Evolutionary conservation across 1,140 invertebrate species (phyloP), one percentile per base, ranked within the genome.

Genomic region (Drosophila triauraria): DNA sequence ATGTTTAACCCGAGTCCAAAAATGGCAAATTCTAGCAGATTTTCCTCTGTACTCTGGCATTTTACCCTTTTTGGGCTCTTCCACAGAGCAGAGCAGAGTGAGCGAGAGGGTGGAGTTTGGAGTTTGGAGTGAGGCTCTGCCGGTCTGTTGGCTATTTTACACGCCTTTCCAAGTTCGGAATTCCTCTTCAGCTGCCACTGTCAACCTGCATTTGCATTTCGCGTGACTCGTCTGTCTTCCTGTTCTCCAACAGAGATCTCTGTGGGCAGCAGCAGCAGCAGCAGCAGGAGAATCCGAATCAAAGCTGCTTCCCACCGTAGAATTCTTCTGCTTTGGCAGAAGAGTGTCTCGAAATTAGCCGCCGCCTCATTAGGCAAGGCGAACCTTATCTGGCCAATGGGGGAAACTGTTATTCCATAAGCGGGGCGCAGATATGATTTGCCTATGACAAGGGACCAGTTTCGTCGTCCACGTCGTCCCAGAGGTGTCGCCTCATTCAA

Each of bases 11-110:
- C 35, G 47, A 47, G 25, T 63, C 85, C 85, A 80, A 90, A 90
- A 82, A 79, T 82, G 86, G 85, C 57, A 80, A 82, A 63, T 84
- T 88, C 85, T 79, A 81, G 80, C 85, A 88, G 85, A 88, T 88
- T 88, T 88, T 78, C 59, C 83, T 71, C 65, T 64, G 74, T 58
- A 61, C 61, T 40, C 75, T 68, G 70, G 67, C 77, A 77, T 82
- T 79, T 76, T 90, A 76, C 86, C 85, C 78, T 82, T 90, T 88
- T 90, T 68, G 47, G 80, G 65, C 15, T 32, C 13, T 30, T 27
- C 30, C 7, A 7, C 30, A 6, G 2, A 23, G n/a, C 20, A 20
- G 20, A 20, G 20, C 32, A 27, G 27, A 42, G 6, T 10, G 32
- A 57, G 3, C 1, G 9, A 47, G 50, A 40, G 48, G 54, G 53